Percentiles rank a stretch among this genome's conserved stretches.
Conservation (phyloP, 2,888 invertebrate species). For the Heliconius erato region DNA sequence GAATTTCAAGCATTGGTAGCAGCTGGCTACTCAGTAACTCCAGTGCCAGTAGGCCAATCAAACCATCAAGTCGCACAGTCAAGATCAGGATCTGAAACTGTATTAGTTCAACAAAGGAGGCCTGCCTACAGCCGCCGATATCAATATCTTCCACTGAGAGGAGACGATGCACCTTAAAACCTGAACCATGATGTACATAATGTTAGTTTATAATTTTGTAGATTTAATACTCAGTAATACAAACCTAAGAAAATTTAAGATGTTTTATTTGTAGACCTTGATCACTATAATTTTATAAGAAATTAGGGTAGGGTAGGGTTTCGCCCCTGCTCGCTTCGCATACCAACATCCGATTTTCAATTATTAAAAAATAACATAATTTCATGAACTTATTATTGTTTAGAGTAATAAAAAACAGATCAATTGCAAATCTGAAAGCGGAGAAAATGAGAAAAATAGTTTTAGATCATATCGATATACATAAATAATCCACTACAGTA, state of each 20-base stretch:
- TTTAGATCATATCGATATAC: too few species aligned
- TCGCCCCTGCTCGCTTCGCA: too few species aligned
- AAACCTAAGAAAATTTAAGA: conserved; percentile 32
- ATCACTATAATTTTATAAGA: neutral
- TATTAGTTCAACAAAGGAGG: conserved; percentile 59
- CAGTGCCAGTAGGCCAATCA: conserved; percentile 75
- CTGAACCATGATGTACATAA: conserved; percentile 70
- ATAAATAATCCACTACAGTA: too few species aligned
- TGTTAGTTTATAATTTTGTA: conserved; percentile 66
- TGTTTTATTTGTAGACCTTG: conserved; percentile 23
- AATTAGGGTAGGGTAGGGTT: too few species aligned
- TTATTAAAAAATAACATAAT: too few species aligned
- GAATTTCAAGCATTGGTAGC: conserved; percentile 81
- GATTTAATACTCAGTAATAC: conserved; percentile 59
- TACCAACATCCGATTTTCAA: too few species aligned
- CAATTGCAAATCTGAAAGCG: too few species aligned
- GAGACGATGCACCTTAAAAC: conserved; percentile 79
- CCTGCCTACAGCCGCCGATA: conserved; percentile 65
- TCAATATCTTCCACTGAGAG: conserved; percentile 79
- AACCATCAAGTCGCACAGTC: conserved; percentile 73
- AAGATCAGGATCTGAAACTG: conserved; percentile 69
- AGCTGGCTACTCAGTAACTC: conserved; percentile 82
- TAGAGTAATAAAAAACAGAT: too few species aligned
- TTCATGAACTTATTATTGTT: too few species aligned
- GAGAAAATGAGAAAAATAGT: too few species aligned